Percentiles rank a stretch among this genome's conserved stretches.
These are phyloP conservation scores for Euproctis similis DNA, from an alignment of 2,888 invertebrate species.

Conservation along the genomic window DNA sequence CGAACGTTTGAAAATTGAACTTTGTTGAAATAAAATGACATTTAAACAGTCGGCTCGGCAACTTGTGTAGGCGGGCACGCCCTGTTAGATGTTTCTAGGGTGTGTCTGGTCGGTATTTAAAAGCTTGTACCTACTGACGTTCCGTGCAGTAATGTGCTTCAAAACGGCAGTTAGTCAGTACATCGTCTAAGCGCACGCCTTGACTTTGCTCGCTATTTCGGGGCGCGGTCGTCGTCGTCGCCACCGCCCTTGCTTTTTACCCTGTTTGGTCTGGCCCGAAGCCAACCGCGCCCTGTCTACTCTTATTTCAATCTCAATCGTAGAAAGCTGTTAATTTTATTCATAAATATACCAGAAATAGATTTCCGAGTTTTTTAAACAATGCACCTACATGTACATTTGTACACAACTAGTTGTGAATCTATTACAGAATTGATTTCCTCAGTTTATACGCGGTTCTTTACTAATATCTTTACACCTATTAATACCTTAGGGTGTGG, in stretches of 20 bases:
- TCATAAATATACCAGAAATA: constrained; percentile 26
- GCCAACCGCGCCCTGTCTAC: constrained; percentile 60
- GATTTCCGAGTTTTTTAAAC: no score
- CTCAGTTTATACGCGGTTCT: no score
- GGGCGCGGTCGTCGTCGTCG: constrained; percentile 63
- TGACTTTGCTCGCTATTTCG: constrained; percentile 72
- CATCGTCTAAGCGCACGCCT: constrained; percentile 53
- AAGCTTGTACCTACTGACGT: constrained; percentile 11
- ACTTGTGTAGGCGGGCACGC: constrained; percentile 26
- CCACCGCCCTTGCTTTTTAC: constrained; percentile 65
- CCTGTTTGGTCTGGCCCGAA: constrained; percentile 66
- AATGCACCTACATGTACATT: no score
- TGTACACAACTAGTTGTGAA: no score
- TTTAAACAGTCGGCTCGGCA: constrained; percentile 16
- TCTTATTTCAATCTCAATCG: constrained; percentile 36
- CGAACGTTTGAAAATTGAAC: no score
- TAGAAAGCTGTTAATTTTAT: constrained; percentile 40
- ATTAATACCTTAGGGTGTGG: no score
- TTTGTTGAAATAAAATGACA: no score
- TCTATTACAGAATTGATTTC: no score
- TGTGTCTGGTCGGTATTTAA: constrained; percentile 28
- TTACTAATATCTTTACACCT: no score
- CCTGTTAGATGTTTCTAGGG: constrained; percentile 28
- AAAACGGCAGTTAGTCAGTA: constrained; percentile 29
- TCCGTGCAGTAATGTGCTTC: constrained; percentile 26